Conservation (phyloP, 2,888 invertebrate genomes). For the Nebria salina region DNA sequence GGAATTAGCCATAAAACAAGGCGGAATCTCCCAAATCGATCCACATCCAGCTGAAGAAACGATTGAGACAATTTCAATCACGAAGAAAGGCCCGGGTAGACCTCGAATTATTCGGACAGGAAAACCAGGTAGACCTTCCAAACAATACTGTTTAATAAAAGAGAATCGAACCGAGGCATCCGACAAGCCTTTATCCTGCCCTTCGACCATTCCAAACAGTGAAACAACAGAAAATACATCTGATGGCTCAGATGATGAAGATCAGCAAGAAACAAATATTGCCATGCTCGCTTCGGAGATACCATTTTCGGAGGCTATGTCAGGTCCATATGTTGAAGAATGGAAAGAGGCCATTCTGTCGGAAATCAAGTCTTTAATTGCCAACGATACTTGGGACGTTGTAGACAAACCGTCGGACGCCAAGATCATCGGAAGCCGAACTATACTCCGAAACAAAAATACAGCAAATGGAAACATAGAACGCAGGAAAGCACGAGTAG, state of each 20-base stretch:
- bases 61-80: conserved; percentile 5
- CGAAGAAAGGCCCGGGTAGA: conserved; percentile 32
- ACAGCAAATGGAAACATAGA: too few species aligned
- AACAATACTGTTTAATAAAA: conserved; percentile 29
- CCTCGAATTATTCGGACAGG: conserved; percentile 19
- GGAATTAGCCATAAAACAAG: background rate
- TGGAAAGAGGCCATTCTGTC: conserved; percentile 44
- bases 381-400: conserved; percentile 44
- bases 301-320: conserved; percentile 32
- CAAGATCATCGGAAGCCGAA: too few species aligned
- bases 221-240: background rate
- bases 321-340: conserved; percentile 42
- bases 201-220: background rate
- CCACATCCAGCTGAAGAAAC: conserved; percentile 5
- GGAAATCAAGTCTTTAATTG: conserved; percentile 18
- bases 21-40: background rate
- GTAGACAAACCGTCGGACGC: conserved; percentile 26
- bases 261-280: background rate
- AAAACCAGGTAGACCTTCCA: conserved; percentile 34
- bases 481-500: too few species aligned
- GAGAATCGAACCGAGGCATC: background rate
- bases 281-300: conserved; percentile 26
- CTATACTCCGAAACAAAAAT: too few species aligned
- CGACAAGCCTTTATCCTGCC: background rate
- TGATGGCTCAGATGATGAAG: background rate